phyloP scores from a whole-genome alignment of 2,888 invertebrate species.

The Hirtodrosophila trivittata region DNA sequence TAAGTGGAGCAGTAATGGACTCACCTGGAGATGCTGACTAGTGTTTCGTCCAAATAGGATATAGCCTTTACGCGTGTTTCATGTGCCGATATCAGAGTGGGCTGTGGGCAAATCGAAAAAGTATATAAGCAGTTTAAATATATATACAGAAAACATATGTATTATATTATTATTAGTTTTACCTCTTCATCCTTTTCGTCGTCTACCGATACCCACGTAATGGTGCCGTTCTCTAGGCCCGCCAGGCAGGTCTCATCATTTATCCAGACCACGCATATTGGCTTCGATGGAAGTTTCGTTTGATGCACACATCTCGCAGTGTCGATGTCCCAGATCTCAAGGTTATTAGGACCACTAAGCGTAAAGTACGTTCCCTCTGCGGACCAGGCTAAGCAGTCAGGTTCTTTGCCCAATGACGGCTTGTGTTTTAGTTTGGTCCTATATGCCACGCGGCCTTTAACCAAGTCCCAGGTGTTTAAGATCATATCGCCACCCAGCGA shows the following conservation, averaged over 20 bases:
- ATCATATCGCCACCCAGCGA: slow-evolving; percentile 93
- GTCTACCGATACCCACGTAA: slow-evolving; percentile 86
- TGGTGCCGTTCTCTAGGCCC: slow-evolving; percentile 90
- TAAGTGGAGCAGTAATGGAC: background rate
- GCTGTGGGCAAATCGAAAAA: slow-evolving; percentile 21
- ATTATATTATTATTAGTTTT: slow-evolving; percentile 10
- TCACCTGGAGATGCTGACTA: slow-evolving; percentile 89
- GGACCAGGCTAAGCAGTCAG: slow-evolving; percentile 88
- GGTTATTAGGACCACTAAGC: slow-evolving; percentile 88
- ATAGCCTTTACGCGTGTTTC: slow-evolving; percentile 89
- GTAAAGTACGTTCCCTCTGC: slow-evolving; percentile 90
- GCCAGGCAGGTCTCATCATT: slow-evolving; percentile 87
- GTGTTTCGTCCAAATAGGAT: slow-evolving; percentile 85
- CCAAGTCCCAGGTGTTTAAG: slow-evolving; percentile 95
- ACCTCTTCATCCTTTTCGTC: slow-evolving; percentile 83
- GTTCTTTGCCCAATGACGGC: slow-evolving; percentile 82
- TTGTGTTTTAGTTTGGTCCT: slow-evolving; percentile 92
- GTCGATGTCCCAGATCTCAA: slow-evolving; percentile 92
- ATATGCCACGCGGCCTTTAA: slow-evolving; percentile 95
- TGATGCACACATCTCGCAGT: slow-evolving; percentile 89
- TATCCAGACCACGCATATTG: slow-evolving; percentile 89
- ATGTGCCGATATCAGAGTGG: slow-evolving; percentile 85
- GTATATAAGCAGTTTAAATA: no score
- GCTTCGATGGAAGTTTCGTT: slow-evolving; percentile 88
- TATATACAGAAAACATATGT: no score